Evolutionary conservation across 2,888 invertebrate genomes (phyloP).

Genomic region (Heliconius ismenius): DNA sequence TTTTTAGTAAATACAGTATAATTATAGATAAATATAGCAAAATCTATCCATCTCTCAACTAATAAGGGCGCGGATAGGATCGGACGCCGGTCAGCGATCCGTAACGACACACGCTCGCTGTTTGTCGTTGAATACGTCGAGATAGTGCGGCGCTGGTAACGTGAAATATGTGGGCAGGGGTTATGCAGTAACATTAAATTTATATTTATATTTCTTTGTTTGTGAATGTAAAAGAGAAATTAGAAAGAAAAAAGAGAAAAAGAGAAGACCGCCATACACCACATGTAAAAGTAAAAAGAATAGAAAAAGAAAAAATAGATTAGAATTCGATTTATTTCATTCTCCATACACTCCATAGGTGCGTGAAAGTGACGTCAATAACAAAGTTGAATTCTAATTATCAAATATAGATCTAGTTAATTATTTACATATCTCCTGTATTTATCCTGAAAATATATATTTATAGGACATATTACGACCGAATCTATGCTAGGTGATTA

Average conservation of each 20-base stretch:
- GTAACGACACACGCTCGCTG: conserved; percentile 59
- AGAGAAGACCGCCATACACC: too few species aligned
- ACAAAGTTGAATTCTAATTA: neutral
- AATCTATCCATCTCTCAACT: conserved; percentile 45
- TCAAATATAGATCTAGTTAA: neutral
- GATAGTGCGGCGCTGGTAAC: conserved; percentile 49
- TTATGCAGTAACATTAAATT: conserved; percentile 41
- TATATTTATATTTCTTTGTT: too few species aligned
- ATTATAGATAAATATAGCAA: conserved; percentile 22
- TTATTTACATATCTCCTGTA: neutral
- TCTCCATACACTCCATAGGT: too few species aligned
- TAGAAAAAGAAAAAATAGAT: too few species aligned
- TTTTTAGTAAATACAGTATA: neutral
- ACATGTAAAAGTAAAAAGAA: too few species aligned
- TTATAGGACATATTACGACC: too few species aligned
- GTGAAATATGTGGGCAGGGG: conserved; percentile 52
- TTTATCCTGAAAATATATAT: neutral
- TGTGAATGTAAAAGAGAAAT: too few species aligned
- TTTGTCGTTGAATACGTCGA: conserved; percentile 67
- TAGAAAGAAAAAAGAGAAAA: too few species aligned
- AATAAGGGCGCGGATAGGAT: conserved; percentile 53
- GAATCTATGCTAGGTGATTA: too few species aligned
- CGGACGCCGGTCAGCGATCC: conserved; percentile 55
- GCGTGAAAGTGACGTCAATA: neutral
- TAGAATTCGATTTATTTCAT: too few species aligned